Conservation (phyloP, 2,797 vertebrate genomes). For the Cryptoblepharus egeriae region DNA sequence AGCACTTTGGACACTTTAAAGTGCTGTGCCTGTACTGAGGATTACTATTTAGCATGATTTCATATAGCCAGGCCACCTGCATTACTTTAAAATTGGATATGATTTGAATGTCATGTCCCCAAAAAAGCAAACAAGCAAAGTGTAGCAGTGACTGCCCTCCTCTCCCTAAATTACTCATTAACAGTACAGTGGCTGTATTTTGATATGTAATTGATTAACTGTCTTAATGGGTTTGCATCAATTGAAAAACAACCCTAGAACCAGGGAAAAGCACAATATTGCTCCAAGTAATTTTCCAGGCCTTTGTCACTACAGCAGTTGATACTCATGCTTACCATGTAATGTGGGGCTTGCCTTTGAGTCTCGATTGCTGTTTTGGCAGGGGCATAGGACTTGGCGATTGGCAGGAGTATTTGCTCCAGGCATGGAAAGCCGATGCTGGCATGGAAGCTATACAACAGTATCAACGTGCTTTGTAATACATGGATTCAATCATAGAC, state of each 20-base stretch:
- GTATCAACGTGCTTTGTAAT: slow-evolving; percentile 29
- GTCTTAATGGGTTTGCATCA: slow-evolving; percentile 65
- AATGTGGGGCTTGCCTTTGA: slow-evolving; percentile 61
- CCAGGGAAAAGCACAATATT: slow-evolving; percentile 38
- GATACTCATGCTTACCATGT: slow-evolving; percentile 45
- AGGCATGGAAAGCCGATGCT: slow-evolving; percentile 65
- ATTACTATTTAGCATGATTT: neutral
- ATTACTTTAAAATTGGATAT: neutral
- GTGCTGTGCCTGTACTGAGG: neutral
- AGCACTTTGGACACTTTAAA: neutral
- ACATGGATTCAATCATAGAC: slow-evolving; percentile 54
- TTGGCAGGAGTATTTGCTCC: slow-evolving; percentile 55
- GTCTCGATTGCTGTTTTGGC: slow-evolving; percentile 62
- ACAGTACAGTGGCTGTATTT: slow-evolving; percentile 64
- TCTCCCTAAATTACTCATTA: slow-evolving; percentile 56
- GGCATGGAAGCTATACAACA: slow-evolving; percentile 30
- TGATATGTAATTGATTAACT: slow-evolving; percentile 73
- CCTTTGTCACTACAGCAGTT: slow-evolving; percentile 52
- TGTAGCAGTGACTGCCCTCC: slow-evolving; percentile 40
- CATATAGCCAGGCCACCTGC: neutral
- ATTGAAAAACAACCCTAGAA: slow-evolving; percentile 47
- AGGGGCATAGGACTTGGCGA: slow-evolving; percentile 64
- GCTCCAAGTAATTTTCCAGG: slow-evolving; percentile 71
- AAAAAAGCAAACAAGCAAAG: neutral
- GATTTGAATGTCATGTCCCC: neutral